Percentiles rank a stretch among this genome's conserved stretches.
Evolutionary conservation across 2,113 vertebrate species (phyloP).

Genomic region (Microcebus ravelobensis): DNA sequence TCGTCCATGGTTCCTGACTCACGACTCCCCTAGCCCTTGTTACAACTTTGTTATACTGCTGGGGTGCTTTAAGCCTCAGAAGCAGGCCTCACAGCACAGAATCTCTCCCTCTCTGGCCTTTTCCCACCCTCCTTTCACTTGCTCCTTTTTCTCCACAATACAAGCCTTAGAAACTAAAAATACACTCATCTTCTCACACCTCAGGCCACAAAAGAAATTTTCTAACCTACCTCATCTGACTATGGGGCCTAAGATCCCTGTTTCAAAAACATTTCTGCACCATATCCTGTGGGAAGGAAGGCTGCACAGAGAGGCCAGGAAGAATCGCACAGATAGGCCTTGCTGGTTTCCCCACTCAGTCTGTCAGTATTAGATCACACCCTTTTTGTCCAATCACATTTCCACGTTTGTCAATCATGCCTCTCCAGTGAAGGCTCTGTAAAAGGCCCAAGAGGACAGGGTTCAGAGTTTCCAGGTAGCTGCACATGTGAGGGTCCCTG

Average conservation of each 20-base stretch:
- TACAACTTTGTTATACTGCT: background rate
- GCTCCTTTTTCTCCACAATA: background rate
- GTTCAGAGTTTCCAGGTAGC: background rate
- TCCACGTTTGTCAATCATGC: background rate
- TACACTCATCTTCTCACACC: background rate
- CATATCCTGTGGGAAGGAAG: background rate
- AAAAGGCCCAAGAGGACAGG: background rate
- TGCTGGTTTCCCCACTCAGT: background rate
- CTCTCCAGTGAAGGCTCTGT: background rate
- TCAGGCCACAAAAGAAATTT: background rate
- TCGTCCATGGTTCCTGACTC: background rate
- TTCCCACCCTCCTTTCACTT: background rate
- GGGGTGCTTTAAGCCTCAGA: background rate
- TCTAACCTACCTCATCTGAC: background rate
- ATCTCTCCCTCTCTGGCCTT: background rate
- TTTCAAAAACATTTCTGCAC: background rate
- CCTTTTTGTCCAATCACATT: background rate
- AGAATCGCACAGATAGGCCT: background rate
- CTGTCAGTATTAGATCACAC: background rate
- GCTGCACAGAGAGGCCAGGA: background rate
- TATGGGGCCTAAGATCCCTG: background rate
- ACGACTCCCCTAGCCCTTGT: background rate
- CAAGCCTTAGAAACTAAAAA: background rate
- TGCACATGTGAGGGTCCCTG: background rate
- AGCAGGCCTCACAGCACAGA: background rate